A percentile compares a stretch with the other conserved stretches of the same genome.
phyloP scores from a whole-genome alignment of 2,888 invertebrate genomes.

The Diachrysia chrysitis region DNA sequence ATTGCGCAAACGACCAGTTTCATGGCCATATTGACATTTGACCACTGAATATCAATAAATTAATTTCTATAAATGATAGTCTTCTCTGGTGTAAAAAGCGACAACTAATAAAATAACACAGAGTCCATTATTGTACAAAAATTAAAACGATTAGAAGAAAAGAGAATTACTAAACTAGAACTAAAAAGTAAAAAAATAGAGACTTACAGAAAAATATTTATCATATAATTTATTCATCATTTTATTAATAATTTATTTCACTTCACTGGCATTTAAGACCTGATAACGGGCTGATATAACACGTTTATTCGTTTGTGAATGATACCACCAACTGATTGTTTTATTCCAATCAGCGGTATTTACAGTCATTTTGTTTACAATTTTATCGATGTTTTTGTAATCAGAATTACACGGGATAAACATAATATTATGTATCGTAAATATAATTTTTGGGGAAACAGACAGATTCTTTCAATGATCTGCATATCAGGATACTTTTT shows the following conservation, averaged over 20 bases:
- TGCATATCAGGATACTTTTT: too few relatives aligned
- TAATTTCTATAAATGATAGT: too few relatives aligned
- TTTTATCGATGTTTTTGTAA: slow-evolving; percentile 25
- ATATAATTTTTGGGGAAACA: neutral
- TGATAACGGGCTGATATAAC: slow-evolving; percentile 32
- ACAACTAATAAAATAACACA: neutral
- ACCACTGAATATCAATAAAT: too few relatives aligned
- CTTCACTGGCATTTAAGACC: slow-evolving; percentile 25
- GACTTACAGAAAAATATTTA: slow-evolving; percentile 44
- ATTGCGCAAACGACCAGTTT: too few relatives aligned
- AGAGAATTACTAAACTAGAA: too few relatives aligned
- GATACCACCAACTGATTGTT: slow-evolving; percentile 36
- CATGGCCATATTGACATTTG: too few relatives aligned
- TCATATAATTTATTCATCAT: slow-evolving; percentile 50
- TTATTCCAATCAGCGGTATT: neutral
- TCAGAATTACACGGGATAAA: neutral
- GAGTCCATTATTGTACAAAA: neutral
- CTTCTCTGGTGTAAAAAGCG: too few relatives aligned
- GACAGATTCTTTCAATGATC: neutral
- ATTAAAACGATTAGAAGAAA: too few relatives aligned
- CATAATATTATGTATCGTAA: neutral
- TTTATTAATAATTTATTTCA: slow-evolving; percentile 17
- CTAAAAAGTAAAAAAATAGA: slow-evolving; percentile 8
- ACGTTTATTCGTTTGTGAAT: slow-evolving; percentile 6
- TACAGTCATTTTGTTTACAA: slow-evolving; percentile 38